phyloP scores from a whole-genome alignment of 2,888 invertebrate genomes.

The Elegia similella region DNA sequence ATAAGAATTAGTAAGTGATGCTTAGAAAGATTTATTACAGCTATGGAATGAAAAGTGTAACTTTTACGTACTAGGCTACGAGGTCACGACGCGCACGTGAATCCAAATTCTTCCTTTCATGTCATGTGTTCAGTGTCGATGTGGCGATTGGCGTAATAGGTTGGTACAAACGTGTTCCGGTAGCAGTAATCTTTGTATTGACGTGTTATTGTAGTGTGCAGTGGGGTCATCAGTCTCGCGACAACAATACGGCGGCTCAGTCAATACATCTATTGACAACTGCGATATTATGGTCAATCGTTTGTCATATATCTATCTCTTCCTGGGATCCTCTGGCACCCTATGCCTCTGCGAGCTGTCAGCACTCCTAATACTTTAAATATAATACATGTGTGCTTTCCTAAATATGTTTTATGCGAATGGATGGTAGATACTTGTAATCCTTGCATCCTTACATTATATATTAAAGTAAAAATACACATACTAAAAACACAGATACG shows the following conservation, averaged over 20 bases:
- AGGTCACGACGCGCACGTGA: slow-evolving; percentile 6
- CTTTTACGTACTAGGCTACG: slow-evolving; percentile 5
- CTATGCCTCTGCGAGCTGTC: too few species aligned
- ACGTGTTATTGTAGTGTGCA: slow-evolving; percentile 51
- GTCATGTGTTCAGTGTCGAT: slow-evolving; percentile 5
- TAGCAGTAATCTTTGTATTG: slow-evolving; percentile 43
- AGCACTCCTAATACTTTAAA: too few species aligned
- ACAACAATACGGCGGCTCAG: slow-evolving; percentile 54
- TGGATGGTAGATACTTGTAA: too few species aligned
- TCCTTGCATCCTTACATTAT: too few species aligned
- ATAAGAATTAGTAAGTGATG: too few species aligned
- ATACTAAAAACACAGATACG: too few species aligned
- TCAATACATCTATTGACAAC: slow-evolving; percentile 46
- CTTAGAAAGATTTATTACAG: too few species aligned
- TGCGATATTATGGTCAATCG: slow-evolving; percentile 38
- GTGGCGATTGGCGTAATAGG: slow-evolving; percentile 27
- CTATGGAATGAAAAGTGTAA: not conserved
- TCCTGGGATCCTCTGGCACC: not conserved
- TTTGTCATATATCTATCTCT: slow-evolving; percentile 24
- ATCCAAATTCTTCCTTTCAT: not conserved
- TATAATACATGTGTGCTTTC: too few species aligned
- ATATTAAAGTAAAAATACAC: too few species aligned
- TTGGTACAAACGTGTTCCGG: slow-evolving; percentile 34
- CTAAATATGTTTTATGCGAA: too few species aligned
- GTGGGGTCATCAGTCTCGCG: slow-evolving; percentile 58